Evolutionary conservation across 2,888 invertebrate species (phyloP).

Genomic region (Leptinotarsa peninsularis): DNA sequence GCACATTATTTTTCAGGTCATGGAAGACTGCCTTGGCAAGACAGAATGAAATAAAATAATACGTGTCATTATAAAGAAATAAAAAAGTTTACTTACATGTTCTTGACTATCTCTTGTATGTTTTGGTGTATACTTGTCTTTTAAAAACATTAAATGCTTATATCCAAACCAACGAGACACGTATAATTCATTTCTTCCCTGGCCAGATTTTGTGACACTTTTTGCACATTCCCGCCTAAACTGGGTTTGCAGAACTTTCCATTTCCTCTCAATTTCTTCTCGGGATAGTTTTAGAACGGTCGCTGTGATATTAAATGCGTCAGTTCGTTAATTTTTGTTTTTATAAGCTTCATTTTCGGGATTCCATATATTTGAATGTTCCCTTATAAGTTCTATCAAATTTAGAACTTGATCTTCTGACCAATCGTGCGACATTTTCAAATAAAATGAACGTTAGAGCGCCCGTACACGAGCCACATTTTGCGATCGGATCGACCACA

Average conservation of each 20-base stretch:
- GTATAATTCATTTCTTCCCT: constrained; percentile 25
- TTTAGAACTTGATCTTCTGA: too few relatives aligned
- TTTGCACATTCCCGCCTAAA: constrained; percentile 22
- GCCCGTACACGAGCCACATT: too few relatives aligned
- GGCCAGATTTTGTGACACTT: constrained; percentile 27
- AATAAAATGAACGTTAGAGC: too few relatives aligned
- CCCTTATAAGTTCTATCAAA: too few relatives aligned
- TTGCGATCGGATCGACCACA: too few relatives aligned
- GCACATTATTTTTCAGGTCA: constrained; percentile 28
- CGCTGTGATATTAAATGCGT: constrained; percentile 20
- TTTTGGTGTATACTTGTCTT: constrained; percentile 6
- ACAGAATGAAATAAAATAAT: constrained; percentile 30
- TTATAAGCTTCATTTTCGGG: too few relatives aligned
- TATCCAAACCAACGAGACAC: constrained; percentile 26
- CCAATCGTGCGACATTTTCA: too few relatives aligned
- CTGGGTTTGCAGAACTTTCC: constrained; percentile 23
- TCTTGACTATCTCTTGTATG: constrained; percentile 21
- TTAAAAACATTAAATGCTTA: constrained; percentile 28
- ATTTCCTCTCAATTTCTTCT: constrained; percentile 24
- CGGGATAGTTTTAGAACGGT: neutral
- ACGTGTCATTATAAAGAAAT: constrained; percentile 6
- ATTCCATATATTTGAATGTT: too few relatives aligned
- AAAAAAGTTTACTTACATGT: constrained; percentile 15
- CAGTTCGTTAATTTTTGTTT: constrained; percentile 22
- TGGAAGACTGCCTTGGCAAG: constrained; percentile 29